Conservation (phyloP, 2,113 vertebrate species). For the Montifringilla adamsi region DNA sequence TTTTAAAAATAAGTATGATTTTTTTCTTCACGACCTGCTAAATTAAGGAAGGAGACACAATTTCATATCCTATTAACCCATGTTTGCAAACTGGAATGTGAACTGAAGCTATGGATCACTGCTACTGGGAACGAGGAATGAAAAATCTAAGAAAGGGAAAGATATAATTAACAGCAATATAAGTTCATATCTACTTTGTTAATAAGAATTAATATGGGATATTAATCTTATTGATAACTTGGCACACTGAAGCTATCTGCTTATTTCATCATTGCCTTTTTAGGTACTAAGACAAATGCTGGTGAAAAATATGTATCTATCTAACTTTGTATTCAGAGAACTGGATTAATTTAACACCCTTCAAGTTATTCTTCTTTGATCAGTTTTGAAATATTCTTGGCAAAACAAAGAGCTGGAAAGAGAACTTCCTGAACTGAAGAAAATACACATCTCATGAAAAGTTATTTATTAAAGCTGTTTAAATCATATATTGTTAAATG, state of each 20-base stretch:
- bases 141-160: not conserved
- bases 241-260: not conserved
- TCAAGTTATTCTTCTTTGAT: not conserved
- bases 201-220: not conserved
- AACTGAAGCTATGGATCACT: not conserved
- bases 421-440: not conserved
- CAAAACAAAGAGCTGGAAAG: not conserved
- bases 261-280: constrained; percentile 26
- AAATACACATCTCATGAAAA: not conserved
- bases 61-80: constrained; percentile 3
- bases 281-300: not conserved
- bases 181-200: not conserved
- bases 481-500: not conserved
- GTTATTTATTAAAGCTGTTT: not conserved
- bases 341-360: not conserved
- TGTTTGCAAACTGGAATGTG: not conserved
- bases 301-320: not conserved
- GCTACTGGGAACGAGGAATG: not conserved
- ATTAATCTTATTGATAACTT: not conserved
- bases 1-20: not conserved
- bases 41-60: not conserved
- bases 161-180: not conserved
- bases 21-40: not conserved
- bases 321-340: not conserved
- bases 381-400: not conserved